Evolutionary conservation across 2,113 vertebrate genomes (phyloP).

Genomic region (Ptyas mucosa): DNA sequence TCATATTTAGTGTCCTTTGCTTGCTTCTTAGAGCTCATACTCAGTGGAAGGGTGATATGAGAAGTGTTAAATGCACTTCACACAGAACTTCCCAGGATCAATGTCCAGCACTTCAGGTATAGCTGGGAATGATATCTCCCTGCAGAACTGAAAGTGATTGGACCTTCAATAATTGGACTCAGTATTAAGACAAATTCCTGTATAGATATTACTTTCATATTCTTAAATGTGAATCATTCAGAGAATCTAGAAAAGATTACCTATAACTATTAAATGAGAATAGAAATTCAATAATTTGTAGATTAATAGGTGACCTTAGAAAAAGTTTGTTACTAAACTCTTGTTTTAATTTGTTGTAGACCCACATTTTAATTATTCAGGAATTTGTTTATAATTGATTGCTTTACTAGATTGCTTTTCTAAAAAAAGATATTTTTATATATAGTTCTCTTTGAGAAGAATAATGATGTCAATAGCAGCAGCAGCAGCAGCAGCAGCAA

Average conservation of each 20-base stretch:
- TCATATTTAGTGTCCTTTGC: background rate
- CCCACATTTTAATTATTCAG: background rate
- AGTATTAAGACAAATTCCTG: background rate
- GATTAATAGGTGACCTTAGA: background rate
- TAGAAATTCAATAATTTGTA: background rate
- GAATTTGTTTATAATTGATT: background rate
- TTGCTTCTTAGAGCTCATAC: background rate
- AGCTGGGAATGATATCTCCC: background rate
- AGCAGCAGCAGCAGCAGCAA: background rate
- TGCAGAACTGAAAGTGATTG: background rate
- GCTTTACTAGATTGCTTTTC: background rate
- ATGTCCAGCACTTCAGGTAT: background rate
- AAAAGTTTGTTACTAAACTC: background rate
- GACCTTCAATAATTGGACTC: background rate
- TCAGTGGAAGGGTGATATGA: background rate
- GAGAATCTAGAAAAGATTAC: background rate
- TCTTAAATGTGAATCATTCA: background rate
- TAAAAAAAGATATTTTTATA: background rate
- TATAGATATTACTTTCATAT: background rate
- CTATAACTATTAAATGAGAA: background rate
- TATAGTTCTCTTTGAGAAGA: background rate
- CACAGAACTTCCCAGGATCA: background rate
- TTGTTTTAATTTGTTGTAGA: background rate
- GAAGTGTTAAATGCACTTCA: background rate
- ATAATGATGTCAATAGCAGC: background rate